Evolutionary conservation across 2,888 invertebrate genomes (phyloP).

Genomic region (Chrysolina haemoptera): DNA sequence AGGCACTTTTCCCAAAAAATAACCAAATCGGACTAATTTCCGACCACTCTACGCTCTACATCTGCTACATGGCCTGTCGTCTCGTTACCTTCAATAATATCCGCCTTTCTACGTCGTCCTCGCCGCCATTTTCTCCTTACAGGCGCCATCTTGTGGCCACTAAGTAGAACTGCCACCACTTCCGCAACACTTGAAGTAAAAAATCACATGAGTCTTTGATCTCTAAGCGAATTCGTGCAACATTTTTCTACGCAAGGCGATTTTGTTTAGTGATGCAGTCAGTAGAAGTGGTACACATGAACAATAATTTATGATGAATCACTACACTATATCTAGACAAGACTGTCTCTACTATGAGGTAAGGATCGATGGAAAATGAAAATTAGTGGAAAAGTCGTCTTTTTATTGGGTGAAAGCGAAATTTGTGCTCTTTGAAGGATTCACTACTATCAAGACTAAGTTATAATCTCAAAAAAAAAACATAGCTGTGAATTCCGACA

Average conservation of each 20-base stretch:
- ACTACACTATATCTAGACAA: conserved; percentile 35
- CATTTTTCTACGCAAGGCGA: conserved; percentile 63
- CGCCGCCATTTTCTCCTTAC: conserved; percentile 32
- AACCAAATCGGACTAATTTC: conserved; percentile 21
- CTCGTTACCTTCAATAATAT: conserved; percentile 61
- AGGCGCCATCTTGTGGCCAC: conserved; percentile 33
- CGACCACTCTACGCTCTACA: conserved; percentile 35
- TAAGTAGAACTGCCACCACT: conserved; percentile 53
- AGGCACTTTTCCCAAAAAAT: conserved; percentile 20
- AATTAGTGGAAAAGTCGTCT: conserved; percentile 22
- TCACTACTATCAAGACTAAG: conserved; percentile 27
- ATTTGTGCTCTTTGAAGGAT: neutral
- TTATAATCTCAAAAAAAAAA: conserved; percentile 32
- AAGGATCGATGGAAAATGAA: conserved; percentile 25
- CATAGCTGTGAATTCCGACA: neutral
- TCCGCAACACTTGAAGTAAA: conserved; percentile 65
- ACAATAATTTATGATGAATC: conserved; percentile 54
- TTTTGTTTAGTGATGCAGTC: conserved; percentile 66
- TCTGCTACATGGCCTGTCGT: conserved; percentile 56
- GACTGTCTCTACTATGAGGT: conserved; percentile 34
- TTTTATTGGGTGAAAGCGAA: conserved; percentile 2
- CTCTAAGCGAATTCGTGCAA: conserved; percentile 61
- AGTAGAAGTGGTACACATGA: conserved; percentile 64
- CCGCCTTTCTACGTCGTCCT: conserved; percentile 27
- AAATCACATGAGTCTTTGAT: conserved; percentile 63